These are phyloP conservation scores for Crioceris asparagi DNA, from an alignment of 2,888 invertebrate genomes.

Conservation along the genomic window DNA sequence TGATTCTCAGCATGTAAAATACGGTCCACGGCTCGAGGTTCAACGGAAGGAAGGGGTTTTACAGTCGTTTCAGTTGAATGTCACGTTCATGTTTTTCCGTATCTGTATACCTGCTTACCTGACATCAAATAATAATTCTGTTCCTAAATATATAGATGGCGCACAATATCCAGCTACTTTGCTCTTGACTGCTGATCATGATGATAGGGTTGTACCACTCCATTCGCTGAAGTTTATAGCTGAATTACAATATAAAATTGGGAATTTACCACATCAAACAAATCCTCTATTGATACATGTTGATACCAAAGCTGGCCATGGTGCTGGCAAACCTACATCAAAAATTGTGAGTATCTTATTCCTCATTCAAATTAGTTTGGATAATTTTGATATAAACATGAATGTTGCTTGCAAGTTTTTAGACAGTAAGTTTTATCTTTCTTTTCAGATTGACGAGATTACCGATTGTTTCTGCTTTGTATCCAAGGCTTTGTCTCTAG, in stretches of 20 bases:
- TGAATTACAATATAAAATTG: conserved; percentile 69
- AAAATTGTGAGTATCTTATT: conserved; percentile 81
- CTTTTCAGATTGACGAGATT: conserved; percentile 84
- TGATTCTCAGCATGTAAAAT: too few species aligned
- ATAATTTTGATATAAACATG: too few species aligned
- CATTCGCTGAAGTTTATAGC: conserved; percentile 95
- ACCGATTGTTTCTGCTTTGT: conserved; percentile 84
- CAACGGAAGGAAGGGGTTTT: background rate
- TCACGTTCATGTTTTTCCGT: background rate
- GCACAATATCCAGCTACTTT: conserved; percentile 83
- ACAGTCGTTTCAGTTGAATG: background rate
- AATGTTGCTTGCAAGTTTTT: too few species aligned
- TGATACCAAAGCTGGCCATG: conserved; percentile 95
- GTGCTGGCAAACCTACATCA: conserved; percentile 89
- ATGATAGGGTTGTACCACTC: conserved; percentile 94
- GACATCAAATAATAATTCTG: background rate
- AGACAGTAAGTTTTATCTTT: too few species aligned
- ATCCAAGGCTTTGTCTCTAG: conserved; percentile 56
- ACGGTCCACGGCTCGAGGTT: too few species aligned
- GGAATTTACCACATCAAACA: conserved; percentile 50
- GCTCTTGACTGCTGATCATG: conserved; percentile 94
- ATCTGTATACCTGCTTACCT: background rate
- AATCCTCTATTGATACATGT: conserved; percentile 83
- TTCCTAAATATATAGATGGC: conserved; percentile 31
- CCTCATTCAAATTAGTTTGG: too few species aligned